phyloP scores from a whole-genome alignment of 2,888 invertebrate species.

The Imbricaverruca yamaguchii region DNA sequence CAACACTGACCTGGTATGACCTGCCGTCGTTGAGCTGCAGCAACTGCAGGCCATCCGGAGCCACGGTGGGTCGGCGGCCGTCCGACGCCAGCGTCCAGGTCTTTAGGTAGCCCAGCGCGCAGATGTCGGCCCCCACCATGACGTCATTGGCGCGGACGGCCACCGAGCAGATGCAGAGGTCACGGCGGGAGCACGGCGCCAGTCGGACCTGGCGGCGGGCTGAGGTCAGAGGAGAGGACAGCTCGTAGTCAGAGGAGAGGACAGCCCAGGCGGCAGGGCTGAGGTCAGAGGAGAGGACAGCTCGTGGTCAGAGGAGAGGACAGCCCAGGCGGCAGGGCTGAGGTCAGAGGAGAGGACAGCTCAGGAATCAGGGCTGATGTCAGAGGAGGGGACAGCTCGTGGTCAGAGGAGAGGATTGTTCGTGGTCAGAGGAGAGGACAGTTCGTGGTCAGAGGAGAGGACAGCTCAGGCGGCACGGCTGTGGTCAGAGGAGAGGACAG shows the following conservation, averaged over 20 bases:
- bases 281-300: too few relatives aligned
- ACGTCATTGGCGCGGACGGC: not conserved
- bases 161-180: not conserved
- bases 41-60: not conserved
- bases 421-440: too few relatives aligned
- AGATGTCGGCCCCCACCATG: not conserved
- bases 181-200: not conserved
- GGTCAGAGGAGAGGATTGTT: too few relatives aligned
- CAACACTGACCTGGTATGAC: constrained; percentile 26
- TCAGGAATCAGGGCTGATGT: too few relatives aligned
- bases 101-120: not conserved
- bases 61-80: not conserved
- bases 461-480: too few relatives aligned
- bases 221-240: too few relatives aligned
- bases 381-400: not conserved
- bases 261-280: not conserved
- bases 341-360: too few relatives aligned
- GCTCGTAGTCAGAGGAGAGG: too few relatives aligned
- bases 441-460: too few relatives aligned
- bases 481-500: too few relatives aligned
- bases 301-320: too few relatives aligned
- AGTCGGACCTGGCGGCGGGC: not conserved
- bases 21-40: constrained; percentile 28
- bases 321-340: not conserved
- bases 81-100: not conserved